phyloP scores from a whole-genome alignment of 2,797 vertebrate genomes.

The Helostoma temminkii region DNA sequence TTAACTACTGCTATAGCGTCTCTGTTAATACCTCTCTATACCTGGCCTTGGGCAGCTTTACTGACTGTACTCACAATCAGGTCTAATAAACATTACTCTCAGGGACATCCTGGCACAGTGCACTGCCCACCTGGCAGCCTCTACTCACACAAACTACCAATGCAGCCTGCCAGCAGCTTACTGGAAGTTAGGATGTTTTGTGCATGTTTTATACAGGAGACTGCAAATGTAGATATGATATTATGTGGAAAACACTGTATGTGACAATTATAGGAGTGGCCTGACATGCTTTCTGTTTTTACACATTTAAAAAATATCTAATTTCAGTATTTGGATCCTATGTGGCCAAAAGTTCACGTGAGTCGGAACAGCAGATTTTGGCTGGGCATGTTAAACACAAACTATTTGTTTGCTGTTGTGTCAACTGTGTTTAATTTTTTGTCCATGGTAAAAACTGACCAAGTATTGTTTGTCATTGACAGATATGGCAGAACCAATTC shows the following conservation, averaged over 20 bases:
- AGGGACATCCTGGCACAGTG: constrained; percentile 43
- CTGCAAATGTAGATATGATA: constrained; percentile 3
- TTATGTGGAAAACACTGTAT: background rate
- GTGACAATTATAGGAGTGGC: background rate
- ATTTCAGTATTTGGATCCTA: background rate
- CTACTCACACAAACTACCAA: constrained; percentile 31
- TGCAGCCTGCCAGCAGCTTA: constrained; percentile 36
- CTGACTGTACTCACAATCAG: constrained; percentile 52
- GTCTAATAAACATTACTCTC: constrained; percentile 58
- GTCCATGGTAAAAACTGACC: constrained; percentile 13
- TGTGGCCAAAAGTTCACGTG: background rate
- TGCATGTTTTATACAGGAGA: constrained; percentile 6
- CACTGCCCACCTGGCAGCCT: constrained; percentile 49
- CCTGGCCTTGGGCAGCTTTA: constrained; percentile 53
- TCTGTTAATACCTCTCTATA: constrained; percentile 47
- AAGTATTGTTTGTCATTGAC: constrained; percentile 48
- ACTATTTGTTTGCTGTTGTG: constrained; percentile 6
- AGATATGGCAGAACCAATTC: constrained; percentile 94
- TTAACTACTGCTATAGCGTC: constrained; percentile 6
- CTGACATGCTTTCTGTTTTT: background rate
- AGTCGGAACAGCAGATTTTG: background rate
- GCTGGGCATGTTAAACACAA: background rate
- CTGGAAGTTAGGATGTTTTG: constrained; percentile 17
- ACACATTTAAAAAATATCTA: background rate
- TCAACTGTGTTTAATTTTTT: background rate